Conservation (phyloP, 2,888 invertebrate species). For the Sinelater perroti region DNA sequence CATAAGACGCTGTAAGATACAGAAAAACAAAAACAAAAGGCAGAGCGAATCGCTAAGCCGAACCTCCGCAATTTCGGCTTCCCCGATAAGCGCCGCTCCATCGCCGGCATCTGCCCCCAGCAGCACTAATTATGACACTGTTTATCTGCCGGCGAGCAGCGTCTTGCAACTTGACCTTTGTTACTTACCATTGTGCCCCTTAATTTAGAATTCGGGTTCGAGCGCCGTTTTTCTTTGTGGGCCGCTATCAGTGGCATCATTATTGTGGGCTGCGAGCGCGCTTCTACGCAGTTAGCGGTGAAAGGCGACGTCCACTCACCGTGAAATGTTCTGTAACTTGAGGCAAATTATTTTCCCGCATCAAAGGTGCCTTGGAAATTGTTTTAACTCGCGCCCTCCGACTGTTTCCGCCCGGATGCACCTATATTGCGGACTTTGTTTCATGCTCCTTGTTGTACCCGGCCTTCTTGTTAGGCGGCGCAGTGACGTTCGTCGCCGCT, state of each 20-base stretch:
- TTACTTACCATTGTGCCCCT: too few relatives aligned
- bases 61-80: too few relatives aligned
- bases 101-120: too few relatives aligned
- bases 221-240: slow-evolving; percentile 8
- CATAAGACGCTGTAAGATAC: too few relatives aligned
- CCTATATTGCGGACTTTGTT: slow-evolving; percentile 39
- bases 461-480: slow-evolving; percentile 20
- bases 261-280: slow-evolving; percentile 30
- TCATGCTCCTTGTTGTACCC: slow-evolving; percentile 36
- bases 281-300: slow-evolving; percentile 46
- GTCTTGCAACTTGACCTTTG: too few relatives aligned
- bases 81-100: too few relatives aligned
- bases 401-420: slow-evolving; percentile 45
- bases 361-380: slow-evolving; percentile 56
- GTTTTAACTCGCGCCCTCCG: slow-evolving; percentile 56
- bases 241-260: slow-evolving; percentile 41
- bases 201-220: too few relatives aligned
- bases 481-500: slow-evolving; percentile 30
- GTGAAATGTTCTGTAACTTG: slow-evolving; percentile 57
- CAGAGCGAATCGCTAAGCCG: too few relatives aligned
- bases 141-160: too few relatives aligned
- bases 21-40: too few relatives aligned
- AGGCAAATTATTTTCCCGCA: slow-evolving; percentile 57
- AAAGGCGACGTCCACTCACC: slow-evolving; percentile 52
- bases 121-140: too few relatives aligned